Base-by-base conservation (phyloP, 2,888 invertebrate genomes). In the Lagria hirta region DNA sequence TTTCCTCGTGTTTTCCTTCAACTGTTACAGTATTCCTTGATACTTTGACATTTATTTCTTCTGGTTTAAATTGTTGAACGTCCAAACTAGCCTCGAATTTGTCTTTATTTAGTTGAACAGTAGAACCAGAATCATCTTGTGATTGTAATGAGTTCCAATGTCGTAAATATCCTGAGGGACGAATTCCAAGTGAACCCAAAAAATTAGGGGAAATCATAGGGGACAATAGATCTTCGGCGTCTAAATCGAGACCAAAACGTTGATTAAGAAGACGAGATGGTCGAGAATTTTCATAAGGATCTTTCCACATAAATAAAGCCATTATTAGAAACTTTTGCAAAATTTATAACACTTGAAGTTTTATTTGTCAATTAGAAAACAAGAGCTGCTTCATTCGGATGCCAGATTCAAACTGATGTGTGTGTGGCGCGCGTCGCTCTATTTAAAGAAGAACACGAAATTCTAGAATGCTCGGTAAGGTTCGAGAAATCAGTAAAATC, bases 1-100 rank as follows among this genome's bases (percentile, higher is more conserved):
- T 83, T 49, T 88, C 82, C 58, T 86, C 86, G 62, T 86, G 88
- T 64, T 82, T 87, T 0, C 84, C 89, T 66, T 88, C 86, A 10
- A 86, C 75, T 29, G 82, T 76, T 13, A 90, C 78, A 41, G 75
- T 77, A 49, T 83, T 64, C 26, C 68, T 87, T 0, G 83, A 75
- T 65, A 48, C 75, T 67, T 87, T 88, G 13, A 90, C 88, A 4
- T 79, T 76, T 16, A 90, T 81, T 68, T 90, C 88, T 8, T 82
- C 80, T 0, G 89, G 88, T 7, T 77, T 72, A 60, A 88, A 89
- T 56, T 88, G 84, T 58, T 84, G 80, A 0, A 88, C 41, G 11
- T 41, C 41, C 6, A 37, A 8, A 18, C 29, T 38, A 3, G 29
- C 29, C 15, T 38, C 29, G 6, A 38, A 38, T 11, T 30, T 15